Evolutionary conservation across 1,140 invertebrate species (phyloP), one percentile per base, ranked within the genome.

Genomic region (Adelges cooleyi): DNA sequence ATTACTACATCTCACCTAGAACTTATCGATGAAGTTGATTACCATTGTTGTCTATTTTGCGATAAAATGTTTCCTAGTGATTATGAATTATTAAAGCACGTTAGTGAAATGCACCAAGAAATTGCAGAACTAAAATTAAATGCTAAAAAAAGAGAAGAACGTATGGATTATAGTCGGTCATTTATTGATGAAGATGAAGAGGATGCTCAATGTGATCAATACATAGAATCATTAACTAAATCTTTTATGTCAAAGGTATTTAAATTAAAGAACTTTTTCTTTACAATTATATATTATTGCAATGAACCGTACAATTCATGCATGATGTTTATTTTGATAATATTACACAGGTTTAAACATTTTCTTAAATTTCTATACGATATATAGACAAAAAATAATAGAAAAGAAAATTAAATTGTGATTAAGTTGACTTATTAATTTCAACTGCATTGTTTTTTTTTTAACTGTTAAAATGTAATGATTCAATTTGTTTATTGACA

Each of bases 1-100:
- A 1, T 22, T 1, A 29, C 27, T 0, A 11, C 3, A 13, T 3
- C 6, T 15, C 17, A 46, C 8, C 27, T 59, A 6, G 42, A 62
- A 13, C 18, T 62, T 3, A 8, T 48, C 0, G 56, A 62, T n/a
- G 56, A 62, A 48, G 56, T 62, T 1, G 56, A 62, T 17, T 62
- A 62, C 6, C 42, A 62, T 48, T 62, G 56, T 8, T 62, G 56
- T 48, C n/a, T 48, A 33, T 62, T 29, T 33, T 62, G 56, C 3
- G 56, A 62, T 6, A 62, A 62, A 15, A 20, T 62, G 17, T 62
- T 48, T 33, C 42, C 56, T 22, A n/a, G 10, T 18, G 56, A 62
- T 15, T 48, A 62, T 6, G 56, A 62, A 4, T 6, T 62, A 2
- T 33, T 33, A 2, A 33, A 46, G 18, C 56, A 62, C n/a, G 56